Evolutionary conservation across 2,888 invertebrate species (phyloP).

Genomic region (Pomacea canaliculata): DNA sequence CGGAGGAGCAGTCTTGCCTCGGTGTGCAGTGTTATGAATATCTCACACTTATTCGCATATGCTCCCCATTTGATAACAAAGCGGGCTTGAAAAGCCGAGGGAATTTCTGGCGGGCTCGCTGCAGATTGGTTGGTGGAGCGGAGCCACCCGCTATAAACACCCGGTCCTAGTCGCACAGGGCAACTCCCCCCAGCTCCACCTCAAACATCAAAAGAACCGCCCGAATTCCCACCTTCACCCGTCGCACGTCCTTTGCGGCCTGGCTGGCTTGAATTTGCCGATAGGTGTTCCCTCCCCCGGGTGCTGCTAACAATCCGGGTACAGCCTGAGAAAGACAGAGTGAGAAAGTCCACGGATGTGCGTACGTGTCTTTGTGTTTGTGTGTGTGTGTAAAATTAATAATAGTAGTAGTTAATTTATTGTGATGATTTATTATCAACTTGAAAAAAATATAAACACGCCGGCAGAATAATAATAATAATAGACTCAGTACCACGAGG

Average conservation of each 20-base stretch:
- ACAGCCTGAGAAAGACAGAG: too few relatives aligned
- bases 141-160: slow-evolving; percentile 6
- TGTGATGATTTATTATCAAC: too few relatives aligned
- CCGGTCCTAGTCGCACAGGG: slow-evolving; percentile 17
- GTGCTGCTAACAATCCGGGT: too few relatives aligned
- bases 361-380: too few relatives aligned
- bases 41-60: slow-evolving; percentile 22
- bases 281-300: not conserved
- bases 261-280: slow-evolving; percentile 3
- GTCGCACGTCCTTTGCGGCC: not conserved
- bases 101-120: slow-evolving; percentile 5
- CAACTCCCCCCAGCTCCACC: not conserved
- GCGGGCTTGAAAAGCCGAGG: slow-evolving; percentile 5
- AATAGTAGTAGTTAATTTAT: too few relatives aligned
- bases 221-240: slow-evolving; percentile 13
- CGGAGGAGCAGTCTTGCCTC: not conserved
- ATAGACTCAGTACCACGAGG: too few relatives aligned
- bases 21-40: slow-evolving; percentile 19
- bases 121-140: not conserved
- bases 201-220: slow-evolving; percentile 2
- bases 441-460: too few relatives aligned
- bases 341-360: too few relatives aligned
- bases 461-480: too few relatives aligned
- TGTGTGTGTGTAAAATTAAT: too few relatives aligned
- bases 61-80: slow-evolving; percentile 24